A percentile compares a stretch with the other conserved stretches of the same genome.
These are phyloP conservation scores for Lytechinus variegatus DNA, from an alignment of 35 echinoderm and acorn worm species.

Conservation along the genomic window DNA sequence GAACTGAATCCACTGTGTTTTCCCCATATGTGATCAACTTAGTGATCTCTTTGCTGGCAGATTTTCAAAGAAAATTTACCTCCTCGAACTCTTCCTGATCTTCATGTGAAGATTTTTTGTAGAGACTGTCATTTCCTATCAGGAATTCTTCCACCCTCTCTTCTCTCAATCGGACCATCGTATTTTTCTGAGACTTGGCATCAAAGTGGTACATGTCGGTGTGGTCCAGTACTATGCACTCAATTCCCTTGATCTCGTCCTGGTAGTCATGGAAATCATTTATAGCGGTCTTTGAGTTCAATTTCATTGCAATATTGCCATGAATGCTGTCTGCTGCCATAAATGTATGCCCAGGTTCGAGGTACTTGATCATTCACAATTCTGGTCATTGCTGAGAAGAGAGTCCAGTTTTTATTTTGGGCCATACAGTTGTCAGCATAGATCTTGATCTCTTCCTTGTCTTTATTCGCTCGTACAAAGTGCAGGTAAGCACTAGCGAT, in stretches of 20 bases:
- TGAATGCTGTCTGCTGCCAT: constrained; percentile 62
- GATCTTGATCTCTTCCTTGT: constrained; percentile 23
- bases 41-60: no score
- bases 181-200: no score
- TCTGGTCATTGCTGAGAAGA: constrained; percentile 50
- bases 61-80: no score
- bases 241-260: constrained; percentile 1
- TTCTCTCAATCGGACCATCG: no score
- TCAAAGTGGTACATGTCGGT: background rate
- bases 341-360: constrained; percentile 60
- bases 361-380: constrained; percentile 60
- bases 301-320: constrained; percentile 35
- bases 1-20: no score
- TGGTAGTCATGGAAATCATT: constrained; percentile 46
- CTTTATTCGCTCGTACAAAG: constrained; percentile 41
- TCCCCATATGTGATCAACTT: no score
- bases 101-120: no score
- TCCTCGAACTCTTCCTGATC: no score
- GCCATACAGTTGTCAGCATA: constrained; percentile 52
- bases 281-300: constrained; percentile 32
- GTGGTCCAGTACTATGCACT: constrained; percentile 39
- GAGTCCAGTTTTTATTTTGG: constrained; percentile 58
- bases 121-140: no score
- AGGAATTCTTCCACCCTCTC: no score
- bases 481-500: constrained; percentile 48